Evolutionary conservation across 2,797 vertebrate species (phyloP).

Genomic region (Erithacus rubecula): DNA sequence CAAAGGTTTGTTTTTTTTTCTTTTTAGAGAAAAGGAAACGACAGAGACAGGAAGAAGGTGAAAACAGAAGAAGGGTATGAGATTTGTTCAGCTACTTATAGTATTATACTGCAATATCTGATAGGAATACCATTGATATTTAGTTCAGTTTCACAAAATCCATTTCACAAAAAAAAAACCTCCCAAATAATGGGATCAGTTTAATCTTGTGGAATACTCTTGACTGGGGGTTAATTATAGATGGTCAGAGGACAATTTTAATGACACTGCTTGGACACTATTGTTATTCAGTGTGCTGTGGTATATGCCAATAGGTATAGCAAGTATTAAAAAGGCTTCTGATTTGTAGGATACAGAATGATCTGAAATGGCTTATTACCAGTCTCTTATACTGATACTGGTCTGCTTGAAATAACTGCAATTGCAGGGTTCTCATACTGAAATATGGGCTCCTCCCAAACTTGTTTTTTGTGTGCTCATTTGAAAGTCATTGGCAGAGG

Average conservation of each 20-base stretch:
- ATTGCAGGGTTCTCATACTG: not conserved
- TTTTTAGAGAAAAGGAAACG: conserved; percentile 93
- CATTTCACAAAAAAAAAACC: not conserved
- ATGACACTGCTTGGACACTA: not conserved
- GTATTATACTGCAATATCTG: not conserved
- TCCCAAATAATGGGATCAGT: not conserved
- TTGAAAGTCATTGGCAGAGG: not conserved
- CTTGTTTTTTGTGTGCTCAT: not conserved
- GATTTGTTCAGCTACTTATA: not conserved
- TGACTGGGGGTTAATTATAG: not conserved
- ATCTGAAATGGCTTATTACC: not conserved
- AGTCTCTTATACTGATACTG: not conserved
- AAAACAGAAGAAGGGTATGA: conserved; percentile 91
- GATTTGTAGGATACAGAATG: not conserved
- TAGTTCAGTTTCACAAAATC: not conserved
- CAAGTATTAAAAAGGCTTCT: not conserved
- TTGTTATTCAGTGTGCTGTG: not conserved
- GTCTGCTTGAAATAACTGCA: not conserved
- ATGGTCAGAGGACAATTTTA: not conserved
- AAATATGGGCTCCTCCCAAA: not conserved
- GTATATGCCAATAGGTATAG: not conserved
- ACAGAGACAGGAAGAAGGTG: conserved; percentile 92
- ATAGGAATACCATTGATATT: not conserved
- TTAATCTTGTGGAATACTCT: not conserved
- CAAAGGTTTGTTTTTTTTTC: not conserved